phyloP scores from a whole-genome alignment of 2,113 vertebrate species.

The Enhydra lutris region DNA sequence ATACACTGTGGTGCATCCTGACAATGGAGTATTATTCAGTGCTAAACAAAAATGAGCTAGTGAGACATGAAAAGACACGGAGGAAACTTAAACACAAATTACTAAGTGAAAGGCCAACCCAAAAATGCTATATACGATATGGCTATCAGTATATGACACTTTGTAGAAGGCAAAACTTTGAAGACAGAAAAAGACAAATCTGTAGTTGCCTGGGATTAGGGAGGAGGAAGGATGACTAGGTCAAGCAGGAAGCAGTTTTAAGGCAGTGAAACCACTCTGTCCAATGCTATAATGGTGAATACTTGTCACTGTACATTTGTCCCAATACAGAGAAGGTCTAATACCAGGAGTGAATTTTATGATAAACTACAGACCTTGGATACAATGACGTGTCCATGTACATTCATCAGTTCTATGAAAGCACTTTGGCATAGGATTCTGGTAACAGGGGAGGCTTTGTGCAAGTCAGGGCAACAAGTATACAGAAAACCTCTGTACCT shows the following conservation, averaged over 20 bases:
- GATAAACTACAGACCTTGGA: neutral
- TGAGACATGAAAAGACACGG: neutral
- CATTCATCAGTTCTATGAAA: neutral
- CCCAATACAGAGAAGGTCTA: neutral
- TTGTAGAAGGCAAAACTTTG: neutral
- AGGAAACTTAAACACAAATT: neutral
- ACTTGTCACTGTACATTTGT: neutral
- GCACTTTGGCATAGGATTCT: neutral
- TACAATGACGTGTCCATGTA: neutral
- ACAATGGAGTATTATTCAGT: neutral
- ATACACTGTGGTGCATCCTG: neutral
- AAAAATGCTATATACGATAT: neutral
- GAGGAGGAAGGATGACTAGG: neutral
- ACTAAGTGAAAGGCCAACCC: neutral
- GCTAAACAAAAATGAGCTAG: neutral
- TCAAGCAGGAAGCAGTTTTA: neutral
- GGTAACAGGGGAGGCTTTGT: neutral
- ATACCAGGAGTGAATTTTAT: neutral
- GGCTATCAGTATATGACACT: neutral
- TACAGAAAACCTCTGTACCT: neutral
- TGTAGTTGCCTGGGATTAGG: neutral
- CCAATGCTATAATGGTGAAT: neutral
- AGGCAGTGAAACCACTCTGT: neutral
- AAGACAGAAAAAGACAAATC: neutral
- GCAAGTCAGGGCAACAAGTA: neutral